These are phyloP conservation scores for Porites evermanni DNA, from an alignment of 92 coral and sea anemone genomes.

Conservation along the genomic window DNA sequence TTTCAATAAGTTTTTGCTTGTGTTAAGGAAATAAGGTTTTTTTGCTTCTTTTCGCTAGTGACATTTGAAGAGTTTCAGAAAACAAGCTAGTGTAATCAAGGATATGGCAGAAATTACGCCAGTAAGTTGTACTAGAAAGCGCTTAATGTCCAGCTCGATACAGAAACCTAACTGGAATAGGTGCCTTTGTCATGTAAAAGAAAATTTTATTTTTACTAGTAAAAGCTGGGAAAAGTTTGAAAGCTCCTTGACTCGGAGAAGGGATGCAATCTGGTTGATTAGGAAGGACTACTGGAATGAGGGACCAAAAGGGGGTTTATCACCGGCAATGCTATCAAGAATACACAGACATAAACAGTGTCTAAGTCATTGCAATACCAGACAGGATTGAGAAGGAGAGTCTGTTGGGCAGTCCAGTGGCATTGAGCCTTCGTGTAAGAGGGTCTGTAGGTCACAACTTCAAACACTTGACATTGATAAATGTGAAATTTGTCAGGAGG, in stretches of 20 bases:
- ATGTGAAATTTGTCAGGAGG: slow-evolving; percentile 34
- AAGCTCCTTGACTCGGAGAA: slow-evolving; percentile 30
- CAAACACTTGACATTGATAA: slow-evolving; percentile 22
- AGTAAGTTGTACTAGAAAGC: no score
- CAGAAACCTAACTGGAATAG: slow-evolving; percentile 15
- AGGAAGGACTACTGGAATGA: slow-evolving; percentile 25
- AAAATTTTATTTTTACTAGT: slow-evolving; percentile 21
- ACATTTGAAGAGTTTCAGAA: no score
- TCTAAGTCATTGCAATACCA: not conserved
- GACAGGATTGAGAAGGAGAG: no score
- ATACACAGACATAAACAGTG: slow-evolving; percentile 25
- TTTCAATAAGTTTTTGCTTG: no score
- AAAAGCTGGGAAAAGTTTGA: slow-evolving; percentile 58
- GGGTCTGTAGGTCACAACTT: slow-evolving; percentile 36
- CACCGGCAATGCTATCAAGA: slow-evolving; percentile 50
- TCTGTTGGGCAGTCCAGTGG: not conserved
- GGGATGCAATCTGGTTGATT: slow-evolving; percentile 31
- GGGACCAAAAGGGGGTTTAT: slow-evolving; percentile 48
- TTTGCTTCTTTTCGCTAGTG: no score
- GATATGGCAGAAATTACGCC: no score
- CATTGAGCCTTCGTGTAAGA: slow-evolving; percentile 4
- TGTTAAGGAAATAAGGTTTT: no score
- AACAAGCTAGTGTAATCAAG: no score
- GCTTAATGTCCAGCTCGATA: no score
- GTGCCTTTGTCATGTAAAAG: slow-evolving; percentile 44